A percentile compares a stretch with the other conserved stretches of the same genome.
These are phyloP conservation scores for Euleptes europaea DNA, from an alignment of 2,113 vertebrate genomes.

Conservation along the genomic window DNA sequence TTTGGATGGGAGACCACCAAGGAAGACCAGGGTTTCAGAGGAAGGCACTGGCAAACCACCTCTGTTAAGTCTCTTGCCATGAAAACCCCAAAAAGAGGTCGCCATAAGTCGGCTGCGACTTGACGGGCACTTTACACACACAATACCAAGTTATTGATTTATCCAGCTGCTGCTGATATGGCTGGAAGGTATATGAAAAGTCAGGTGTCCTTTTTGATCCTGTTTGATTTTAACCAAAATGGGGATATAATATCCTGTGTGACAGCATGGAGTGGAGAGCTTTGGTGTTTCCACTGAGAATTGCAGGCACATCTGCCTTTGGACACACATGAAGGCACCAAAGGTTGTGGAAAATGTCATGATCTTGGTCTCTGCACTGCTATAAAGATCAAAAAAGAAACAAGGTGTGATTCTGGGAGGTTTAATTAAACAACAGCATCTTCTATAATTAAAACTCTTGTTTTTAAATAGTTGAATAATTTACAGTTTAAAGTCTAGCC, in stretches of 20 bases:
- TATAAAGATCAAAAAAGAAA: not conserved
- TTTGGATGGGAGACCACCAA: no score
- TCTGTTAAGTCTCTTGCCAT: no score
- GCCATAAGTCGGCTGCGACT: no score
- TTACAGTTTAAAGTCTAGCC: not conserved
- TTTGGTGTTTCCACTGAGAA: not conserved
- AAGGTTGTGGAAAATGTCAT: not conserved
- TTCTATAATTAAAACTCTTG: not conserved
- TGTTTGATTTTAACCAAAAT: not conserved
- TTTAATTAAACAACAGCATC: not conserved
- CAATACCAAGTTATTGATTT: not conserved
- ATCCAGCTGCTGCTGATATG: not conserved
- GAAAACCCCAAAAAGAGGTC: no score
- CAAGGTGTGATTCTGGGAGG: not conserved
- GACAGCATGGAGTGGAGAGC: rapidly evolving
- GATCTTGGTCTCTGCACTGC: not conserved
- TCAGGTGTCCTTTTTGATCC: not conserved
- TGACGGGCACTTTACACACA: no score
- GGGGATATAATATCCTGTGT: not conserved
- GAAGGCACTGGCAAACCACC: no score
- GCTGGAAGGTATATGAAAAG: not conserved
- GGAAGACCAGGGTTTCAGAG: no score
- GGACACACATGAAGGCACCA: not conserved
- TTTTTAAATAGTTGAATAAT: not conserved
- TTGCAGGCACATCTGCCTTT: not conserved